Evolutionary conservation across 2,113 vertebrate species (phyloP), one percentile per base, ranked within the genome.

Genomic region (Diglossa brunneiventris): DNA sequence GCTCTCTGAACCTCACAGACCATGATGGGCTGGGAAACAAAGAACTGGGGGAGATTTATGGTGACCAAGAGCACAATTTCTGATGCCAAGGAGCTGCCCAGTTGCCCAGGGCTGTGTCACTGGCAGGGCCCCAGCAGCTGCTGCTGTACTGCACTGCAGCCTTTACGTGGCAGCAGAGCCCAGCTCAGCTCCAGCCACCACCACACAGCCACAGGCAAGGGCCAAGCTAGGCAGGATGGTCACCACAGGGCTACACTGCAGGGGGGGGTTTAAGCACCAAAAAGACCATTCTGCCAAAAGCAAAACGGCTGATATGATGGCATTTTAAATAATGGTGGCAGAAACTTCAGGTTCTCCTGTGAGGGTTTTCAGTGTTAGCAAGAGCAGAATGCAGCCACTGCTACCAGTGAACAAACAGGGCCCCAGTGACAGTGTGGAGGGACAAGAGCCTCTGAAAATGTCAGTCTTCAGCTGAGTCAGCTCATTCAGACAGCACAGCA

Each of bases 81-180:
- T 82, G 58, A 19, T 42, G 6, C 56, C 1, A 3, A 76, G 26
- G 63, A 50, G 3, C 15, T 69, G 74, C 41, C 84, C 26, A 14
- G 33, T 11, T 37, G 39, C 47, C 61, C 77, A 2, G 0, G 88
- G 30, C 39, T 72, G 22, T 18, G 49, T 33, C 6, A 0, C 19
- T 9, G 24, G 39, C 66, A 8, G 14, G 26, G 47, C 68, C 79
- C 79, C 55, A 7, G 50, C 68, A 63, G 62, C 37, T 4, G 53
- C 62, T 96, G 96, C 87, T 67, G 93, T 94, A 33, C 92, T 53
- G 70, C 4, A 1, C 56, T 30, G 68, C 87, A 75, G 85, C 94
- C 94, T 95, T 91, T 70, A 55, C 0, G 90, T 74, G 94, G 96
- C 94, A 97, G 95, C 13, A 96, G 85, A 95, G 87, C 75, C 72